Evolutionary conservation across 2,797 vertebrate genomes (phyloP).

Genomic region (Bovichtus diacanthus): DNA sequence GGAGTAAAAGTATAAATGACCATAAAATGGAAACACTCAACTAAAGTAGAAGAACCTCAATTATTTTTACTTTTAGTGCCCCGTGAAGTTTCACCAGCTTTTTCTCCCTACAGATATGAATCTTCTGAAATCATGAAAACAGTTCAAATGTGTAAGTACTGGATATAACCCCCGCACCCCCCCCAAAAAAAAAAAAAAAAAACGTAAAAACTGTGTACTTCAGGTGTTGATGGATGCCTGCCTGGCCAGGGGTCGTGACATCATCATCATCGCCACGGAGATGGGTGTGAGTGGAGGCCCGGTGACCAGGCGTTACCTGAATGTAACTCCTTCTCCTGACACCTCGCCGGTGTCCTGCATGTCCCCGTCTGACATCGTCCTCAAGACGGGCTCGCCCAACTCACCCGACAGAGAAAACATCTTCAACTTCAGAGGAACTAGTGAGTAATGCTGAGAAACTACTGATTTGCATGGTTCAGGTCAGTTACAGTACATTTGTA

Average conservation of each 20-base stretch:
- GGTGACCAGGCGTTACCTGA: slow-evolving; percentile 75
- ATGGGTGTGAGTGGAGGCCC: slow-evolving; percentile 57
- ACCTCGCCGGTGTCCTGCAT: slow-evolving; percentile 80
- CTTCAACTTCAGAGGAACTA: slow-evolving; percentile 78
- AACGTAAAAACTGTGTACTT: neutral
- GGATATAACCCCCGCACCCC: too few relatives aligned
- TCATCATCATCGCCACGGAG: slow-evolving; percentile 85
- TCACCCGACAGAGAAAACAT: slow-evolving; percentile 73
- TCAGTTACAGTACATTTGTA: neutral
- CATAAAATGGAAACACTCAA: neutral
- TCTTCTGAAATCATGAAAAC: neutral
- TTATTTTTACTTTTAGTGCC: neutral
- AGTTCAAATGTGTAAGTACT: neutral
- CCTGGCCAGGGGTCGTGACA: slow-evolving; percentile 75
- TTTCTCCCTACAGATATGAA: neutral
- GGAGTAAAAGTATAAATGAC: neutral
- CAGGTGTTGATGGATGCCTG: slow-evolving; percentile 82
- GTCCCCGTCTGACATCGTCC: slow-evolving; percentile 85
- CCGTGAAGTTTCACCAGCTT: neutral
- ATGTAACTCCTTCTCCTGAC: slow-evolving; percentile 72
- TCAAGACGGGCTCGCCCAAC: slow-evolving; percentile 78
- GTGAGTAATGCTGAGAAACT: slow-evolving; percentile 24
- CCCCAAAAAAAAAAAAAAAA: too few relatives aligned
- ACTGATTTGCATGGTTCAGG: neutral
- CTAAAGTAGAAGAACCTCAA: neutral